These are phyloP conservation scores for Enteromius mattozi DNA, from an alignment of 2,797 vertebrate species.

Conservation along the genomic window DNA sequence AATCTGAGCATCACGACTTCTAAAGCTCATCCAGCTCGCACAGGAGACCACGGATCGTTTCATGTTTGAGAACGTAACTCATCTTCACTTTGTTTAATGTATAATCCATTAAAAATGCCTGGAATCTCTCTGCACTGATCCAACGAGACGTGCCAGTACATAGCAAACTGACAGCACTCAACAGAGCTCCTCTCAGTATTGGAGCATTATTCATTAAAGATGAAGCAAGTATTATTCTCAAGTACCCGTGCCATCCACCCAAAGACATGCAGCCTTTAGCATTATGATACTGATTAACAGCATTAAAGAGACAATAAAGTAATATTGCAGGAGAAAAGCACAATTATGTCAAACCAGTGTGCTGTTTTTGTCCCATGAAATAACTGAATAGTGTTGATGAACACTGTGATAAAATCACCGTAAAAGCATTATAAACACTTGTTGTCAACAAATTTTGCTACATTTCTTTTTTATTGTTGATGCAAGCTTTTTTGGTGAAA, in stretches of 20 bases:
- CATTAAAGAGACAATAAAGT: not conserved
- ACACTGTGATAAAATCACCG: not conserved
- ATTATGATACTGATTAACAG: not conserved
- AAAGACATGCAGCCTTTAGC: not conserved
- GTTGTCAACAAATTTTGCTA: not conserved
- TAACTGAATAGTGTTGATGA: not conserved
- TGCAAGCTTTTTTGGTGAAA: not conserved
- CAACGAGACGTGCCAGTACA: conserved; percentile 12
- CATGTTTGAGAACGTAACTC: conserved; percentile 85
- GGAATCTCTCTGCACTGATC: conserved; percentile 39
- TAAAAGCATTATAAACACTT: not conserved
- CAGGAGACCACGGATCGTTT: conserved; percentile 80
- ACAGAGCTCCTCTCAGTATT: not conserved
- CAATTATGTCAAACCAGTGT: not conserved
- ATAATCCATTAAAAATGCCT: conserved; percentile 77
- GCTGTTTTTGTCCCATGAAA: not conserved
- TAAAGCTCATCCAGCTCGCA: conserved; percentile 74
- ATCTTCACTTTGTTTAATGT: conserved; percentile 83
- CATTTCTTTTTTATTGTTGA: not conserved
- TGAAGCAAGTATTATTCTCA: conserved; percentile 5
- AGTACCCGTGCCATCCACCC: not conserved
- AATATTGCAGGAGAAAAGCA: too few relatives aligned
- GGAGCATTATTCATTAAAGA: conserved; percentile 2
- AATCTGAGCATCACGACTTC: conserved; percentile 79
- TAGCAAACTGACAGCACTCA: conserved; percentile 18